Evolutionary conservation across 2,888 invertebrate species (phyloP).

Genomic region (Drosophila emarginata): DNA sequence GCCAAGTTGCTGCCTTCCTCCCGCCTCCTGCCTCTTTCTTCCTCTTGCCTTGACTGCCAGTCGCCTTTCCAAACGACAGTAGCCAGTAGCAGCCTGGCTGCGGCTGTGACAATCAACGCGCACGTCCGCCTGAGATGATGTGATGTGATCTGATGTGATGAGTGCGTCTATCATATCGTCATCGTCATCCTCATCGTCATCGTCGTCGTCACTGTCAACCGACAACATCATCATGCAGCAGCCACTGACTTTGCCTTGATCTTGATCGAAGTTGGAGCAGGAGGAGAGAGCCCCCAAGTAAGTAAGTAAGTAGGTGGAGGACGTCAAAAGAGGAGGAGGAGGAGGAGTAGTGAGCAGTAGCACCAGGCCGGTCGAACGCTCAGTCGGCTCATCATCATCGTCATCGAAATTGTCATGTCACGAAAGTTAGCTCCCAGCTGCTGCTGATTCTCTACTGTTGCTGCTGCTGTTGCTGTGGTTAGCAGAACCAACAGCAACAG

Average conservation of each 20-base stretch:
- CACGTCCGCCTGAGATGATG: constrained; percentile 67
- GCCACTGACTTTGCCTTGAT: constrained; percentile 37
- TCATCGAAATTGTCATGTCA: constrained; percentile 77
- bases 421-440: constrained; percentile 74
- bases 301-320: constrained; percentile 10
- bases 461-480: constrained; percentile 24
- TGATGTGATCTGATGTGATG: constrained; percentile 76
- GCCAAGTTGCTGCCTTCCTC: constrained; percentile 12
- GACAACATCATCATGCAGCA: constrained; percentile 73
- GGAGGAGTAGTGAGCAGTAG: neutral
- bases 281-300: constrained; percentile 13
- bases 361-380: neutral
- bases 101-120: constrained; percentile 75
- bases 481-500: constrained; percentile 30
- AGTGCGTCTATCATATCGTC: constrained; percentile 77
- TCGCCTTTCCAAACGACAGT: neutral
- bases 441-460: constrained; percentile 24
- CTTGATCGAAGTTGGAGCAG: constrained; percentile 36
- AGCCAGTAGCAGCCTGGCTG: constrained; percentile 26
- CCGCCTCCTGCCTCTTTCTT: neutral
- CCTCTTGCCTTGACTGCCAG: neutral
- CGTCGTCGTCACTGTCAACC: constrained; percentile 71
- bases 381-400: constrained; percentile 66
- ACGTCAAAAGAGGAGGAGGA: neutral
- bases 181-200: constrained; percentile 50